These are phyloP conservation scores for Epinephelus cyanopodus DNA, from an alignment of 2,113 vertebrate genomes.

Conservation along the genomic window DNA sequence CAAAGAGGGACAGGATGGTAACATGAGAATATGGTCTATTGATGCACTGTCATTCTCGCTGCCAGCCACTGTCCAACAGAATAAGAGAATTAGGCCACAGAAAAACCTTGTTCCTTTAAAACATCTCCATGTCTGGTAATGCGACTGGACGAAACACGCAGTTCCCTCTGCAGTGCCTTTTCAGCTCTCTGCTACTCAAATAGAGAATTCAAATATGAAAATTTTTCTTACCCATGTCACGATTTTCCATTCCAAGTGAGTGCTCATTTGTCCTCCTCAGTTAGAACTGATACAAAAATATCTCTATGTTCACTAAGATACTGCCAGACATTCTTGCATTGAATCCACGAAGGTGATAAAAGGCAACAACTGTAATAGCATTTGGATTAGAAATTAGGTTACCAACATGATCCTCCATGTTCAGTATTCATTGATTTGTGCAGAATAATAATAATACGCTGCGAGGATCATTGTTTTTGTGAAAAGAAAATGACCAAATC, in stretches of 20 bases:
- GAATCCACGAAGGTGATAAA: neutral
- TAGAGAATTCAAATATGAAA: constrained; percentile 5
- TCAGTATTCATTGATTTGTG: neutral
- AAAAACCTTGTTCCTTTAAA: constrained; percentile 34
- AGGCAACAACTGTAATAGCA: neutral
- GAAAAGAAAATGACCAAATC: constrained; percentile 16
- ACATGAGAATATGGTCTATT: constrained; percentile 68
- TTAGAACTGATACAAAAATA: constrained; percentile 9
- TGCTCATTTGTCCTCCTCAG: constrained; percentile 16
- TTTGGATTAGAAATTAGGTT: neutral
- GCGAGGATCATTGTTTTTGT: neutral
- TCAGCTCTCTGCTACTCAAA: constrained; percentile 11
- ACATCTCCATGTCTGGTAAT: constrained; percentile 27
- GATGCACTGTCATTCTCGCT: constrained; percentile 63
- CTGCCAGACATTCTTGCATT: constrained; percentile 7
- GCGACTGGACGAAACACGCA: constrained; percentile 9
- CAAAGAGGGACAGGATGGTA: constrained; percentile 55
- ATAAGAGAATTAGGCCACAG: constrained; percentile 54
- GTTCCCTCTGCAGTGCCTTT: constrained; percentile 20
- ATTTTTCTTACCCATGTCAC: constrained; percentile 17
- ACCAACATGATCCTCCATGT: neutral
- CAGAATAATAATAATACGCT: neutral
- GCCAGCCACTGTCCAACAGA: constrained; percentile 49
- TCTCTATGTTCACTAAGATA: neutral
- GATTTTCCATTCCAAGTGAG: neutral